Conservation (phyloP, 2,888 invertebrate species). For the Acheta domesticus region DNA sequence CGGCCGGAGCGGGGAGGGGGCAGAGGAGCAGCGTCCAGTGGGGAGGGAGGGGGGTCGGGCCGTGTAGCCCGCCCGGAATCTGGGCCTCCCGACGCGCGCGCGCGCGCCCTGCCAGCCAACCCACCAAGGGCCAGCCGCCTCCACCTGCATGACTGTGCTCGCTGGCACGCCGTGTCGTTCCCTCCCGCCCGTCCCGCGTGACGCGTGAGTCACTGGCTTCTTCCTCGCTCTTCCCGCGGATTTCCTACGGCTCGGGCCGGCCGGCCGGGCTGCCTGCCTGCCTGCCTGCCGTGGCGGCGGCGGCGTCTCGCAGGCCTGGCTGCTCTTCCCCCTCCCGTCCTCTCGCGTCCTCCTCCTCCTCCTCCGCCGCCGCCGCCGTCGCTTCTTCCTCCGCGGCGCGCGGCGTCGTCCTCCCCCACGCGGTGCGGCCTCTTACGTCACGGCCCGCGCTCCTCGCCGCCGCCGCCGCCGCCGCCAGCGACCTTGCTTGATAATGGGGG, state of each 20-base stretch:
- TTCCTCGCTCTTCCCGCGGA: conserved; percentile 11
- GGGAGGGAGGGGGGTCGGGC: too few relatives aligned
- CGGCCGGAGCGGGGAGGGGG: too few relatives aligned
- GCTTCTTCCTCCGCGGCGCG: not conserved
- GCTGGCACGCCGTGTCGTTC: not conserved
- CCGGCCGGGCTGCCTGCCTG: not conserved
- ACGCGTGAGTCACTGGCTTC: not conserved
- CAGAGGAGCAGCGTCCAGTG: too few relatives aligned
- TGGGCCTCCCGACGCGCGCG: not conserved
- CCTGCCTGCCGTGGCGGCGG: too few relatives aligned
- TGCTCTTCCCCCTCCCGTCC: too few relatives aligned
- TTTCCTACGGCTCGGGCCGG: not conserved
- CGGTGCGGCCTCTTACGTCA: not conserved
- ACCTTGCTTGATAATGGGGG: conserved; percentile 18
- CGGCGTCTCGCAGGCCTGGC: too few relatives aligned
- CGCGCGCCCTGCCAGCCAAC: too few relatives aligned
- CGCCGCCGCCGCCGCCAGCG: not conserved
- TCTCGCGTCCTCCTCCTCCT: too few relatives aligned
- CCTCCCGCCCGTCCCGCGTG: not conserved
- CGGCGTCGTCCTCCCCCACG: not conserved
- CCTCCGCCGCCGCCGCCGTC: too few relatives aligned
- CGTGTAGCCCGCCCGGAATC: too few relatives aligned
- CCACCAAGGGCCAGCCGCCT: too few relatives aligned
- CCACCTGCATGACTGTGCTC: not conserved
- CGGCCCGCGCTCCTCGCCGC: not conserved